These are phyloP conservation scores for Galleria mellonella DNA, from an alignment of 1,140 invertebrate species.

Conservation along the genomic window DNA sequence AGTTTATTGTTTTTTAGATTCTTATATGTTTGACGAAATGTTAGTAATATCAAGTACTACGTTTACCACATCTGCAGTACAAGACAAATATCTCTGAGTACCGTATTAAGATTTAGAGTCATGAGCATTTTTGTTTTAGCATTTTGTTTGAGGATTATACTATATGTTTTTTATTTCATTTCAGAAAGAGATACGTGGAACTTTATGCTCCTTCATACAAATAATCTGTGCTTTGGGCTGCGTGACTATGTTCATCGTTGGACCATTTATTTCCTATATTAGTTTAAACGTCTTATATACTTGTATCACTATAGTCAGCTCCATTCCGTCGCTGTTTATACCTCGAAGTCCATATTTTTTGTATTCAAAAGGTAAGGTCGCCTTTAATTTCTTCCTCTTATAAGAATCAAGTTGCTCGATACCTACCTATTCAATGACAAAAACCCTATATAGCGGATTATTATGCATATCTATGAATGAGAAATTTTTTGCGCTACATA, in stretches of 20 bases:
- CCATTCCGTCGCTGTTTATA: slow-evolving; percentile 25
- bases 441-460: background rate
- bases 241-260: slow-evolving; percentile 25
- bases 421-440: slow-evolving; percentile 20
- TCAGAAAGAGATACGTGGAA: slow-evolving; percentile 39
- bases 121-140: too few relatives aligned
- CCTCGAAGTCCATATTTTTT: slow-evolving; percentile 45
- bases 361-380: slow-evolving; percentile 33
- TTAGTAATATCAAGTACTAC: too few relatives aligned
- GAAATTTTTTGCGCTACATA: too few relatives aligned
- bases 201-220: slow-evolving; percentile 31
- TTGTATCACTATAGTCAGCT: slow-evolving; percentile 2
- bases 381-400: background rate
- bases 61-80: too few relatives aligned
- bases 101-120: too few relatives aligned
- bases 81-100: too few relatives aligned
- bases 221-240: slow-evolving; percentile 26
- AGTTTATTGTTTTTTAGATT: background rate
- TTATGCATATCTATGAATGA: background rate
- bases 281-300: slow-evolving; percentile 21
- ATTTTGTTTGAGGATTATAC: too few relatives aligned
- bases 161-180: slow-evolving; percentile 6
- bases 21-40: too few relatives aligned
- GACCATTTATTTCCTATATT: slow-evolving; percentile 31
- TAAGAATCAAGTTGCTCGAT: slow-evolving; percentile 6